phyloP scores from a whole-genome alignment of 2,113 vertebrate species.

The Himantopus leucocephalus region DNA sequence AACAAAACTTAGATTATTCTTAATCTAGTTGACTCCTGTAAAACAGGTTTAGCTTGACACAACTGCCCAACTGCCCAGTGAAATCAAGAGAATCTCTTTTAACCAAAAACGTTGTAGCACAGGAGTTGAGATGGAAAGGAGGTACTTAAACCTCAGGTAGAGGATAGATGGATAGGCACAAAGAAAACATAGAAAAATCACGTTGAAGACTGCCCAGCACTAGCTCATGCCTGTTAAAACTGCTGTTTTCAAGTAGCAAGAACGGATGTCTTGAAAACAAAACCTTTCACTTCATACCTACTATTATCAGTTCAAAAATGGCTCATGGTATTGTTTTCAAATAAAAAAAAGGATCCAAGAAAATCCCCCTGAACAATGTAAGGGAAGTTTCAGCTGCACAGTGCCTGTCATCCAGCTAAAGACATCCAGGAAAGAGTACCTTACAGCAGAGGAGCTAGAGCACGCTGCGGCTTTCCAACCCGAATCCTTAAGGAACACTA shows the following conservation, averaged over 20 bases:
- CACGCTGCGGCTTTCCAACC: background rate
- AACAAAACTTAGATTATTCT: background rate
- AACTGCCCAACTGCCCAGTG: background rate
- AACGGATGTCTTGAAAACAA: background rate
- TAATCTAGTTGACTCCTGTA: background rate
- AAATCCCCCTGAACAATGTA: background rate
- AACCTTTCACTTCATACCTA: background rate
- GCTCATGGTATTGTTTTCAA: background rate
- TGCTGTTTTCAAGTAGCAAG: background rate
- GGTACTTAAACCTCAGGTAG: background rate
- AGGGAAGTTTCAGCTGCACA: background rate
- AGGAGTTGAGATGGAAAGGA: background rate
- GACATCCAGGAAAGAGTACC: background rate
- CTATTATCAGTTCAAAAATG: background rate
- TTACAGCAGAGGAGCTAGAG: background rate
- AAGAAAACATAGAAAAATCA: background rate
- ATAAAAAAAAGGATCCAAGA: background rate
- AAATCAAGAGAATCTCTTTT: background rate
- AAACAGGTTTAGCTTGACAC: background rate
- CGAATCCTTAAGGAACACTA: fast-evolving
- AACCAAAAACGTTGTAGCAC: background rate
- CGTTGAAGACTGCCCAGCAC: background rate
- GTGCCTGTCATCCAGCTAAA: background rate
- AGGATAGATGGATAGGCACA: background rate
- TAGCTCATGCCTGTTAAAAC: background rate